Evolutionary conservation across 2,888 invertebrate species (phyloP), one percentile per base, ranked within the genome.

Genomic region (Drosophila robusta): DNA sequence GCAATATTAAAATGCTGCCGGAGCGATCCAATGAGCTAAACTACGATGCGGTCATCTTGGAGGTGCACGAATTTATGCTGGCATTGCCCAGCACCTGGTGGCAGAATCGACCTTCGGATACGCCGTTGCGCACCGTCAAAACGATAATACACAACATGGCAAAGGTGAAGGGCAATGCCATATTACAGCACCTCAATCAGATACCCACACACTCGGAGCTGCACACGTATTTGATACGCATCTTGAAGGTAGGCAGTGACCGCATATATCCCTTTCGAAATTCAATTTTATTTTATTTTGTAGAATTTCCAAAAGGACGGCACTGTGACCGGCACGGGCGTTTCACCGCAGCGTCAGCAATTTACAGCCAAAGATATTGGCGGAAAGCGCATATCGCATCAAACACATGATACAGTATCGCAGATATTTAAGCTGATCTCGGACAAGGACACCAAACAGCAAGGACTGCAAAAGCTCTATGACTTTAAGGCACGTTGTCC

Each of bases 381-480:
- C 70, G 92, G 93, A 45, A 93, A 94, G 91, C 93, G 95, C 0
- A 93, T 97, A 65, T 96, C 96, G 4, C 95, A 97, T 85, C 95
- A 95, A 16, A 95, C 96, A n/a, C 97, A 98, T 89, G 97, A 97
- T 75, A 95, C 96, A 79, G 93, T 98, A 65, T 96, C 97, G 0
- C 96, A 96, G 87, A 98, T 98, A 87, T 96, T 98, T 84, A 97
- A 96, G 92, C 95, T 98, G 85, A 98, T 98, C 87, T 98, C 98
- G 39, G 96, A 95, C 47, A 97, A 97, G 92, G 96, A 97, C 73
- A 96, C 96, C 70, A 96, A 96, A 3, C 94, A 94, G 78, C 95
- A 97, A 92, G 98, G 98, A 38, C 93, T 98, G 36, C 82, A 89
- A 47, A 91, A 91, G 63, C 88, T 92, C 6, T 91, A 91, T 62